These are phyloP conservation scores for Acleris literana DNA, from an alignment of 2,888 invertebrate genomes.

Conservation along the genomic window DNA sequence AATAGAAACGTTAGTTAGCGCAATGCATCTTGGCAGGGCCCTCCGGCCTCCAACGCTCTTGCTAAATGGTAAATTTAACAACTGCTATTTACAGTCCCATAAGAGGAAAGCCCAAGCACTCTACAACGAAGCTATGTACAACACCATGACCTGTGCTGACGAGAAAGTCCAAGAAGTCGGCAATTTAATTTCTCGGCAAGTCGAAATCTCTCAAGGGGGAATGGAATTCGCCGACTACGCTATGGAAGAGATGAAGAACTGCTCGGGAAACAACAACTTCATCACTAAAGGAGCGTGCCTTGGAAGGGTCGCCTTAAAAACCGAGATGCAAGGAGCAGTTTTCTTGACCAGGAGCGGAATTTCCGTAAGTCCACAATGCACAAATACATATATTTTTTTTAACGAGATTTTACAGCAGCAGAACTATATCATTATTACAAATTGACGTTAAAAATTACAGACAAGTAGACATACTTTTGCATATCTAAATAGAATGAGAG, in stretches of 20 bases:
- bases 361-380: constrained; percentile 52
- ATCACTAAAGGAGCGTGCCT: constrained; percentile 61
- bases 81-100: constrained; percentile 51
- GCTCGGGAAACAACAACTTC: constrained; percentile 54
- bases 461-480: too few species aligned
- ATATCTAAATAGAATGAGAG: too few species aligned
- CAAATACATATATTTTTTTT: not conserved
- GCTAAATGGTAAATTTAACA: not conserved
- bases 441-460: too few species aligned
- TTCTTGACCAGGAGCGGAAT: constrained; percentile 60
- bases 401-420: too few species aligned
- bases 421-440: too few species aligned
- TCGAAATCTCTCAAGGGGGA: constrained; percentile 49
- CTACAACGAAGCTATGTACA: constrained; percentile 54
- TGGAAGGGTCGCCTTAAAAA: constrained; percentile 56
- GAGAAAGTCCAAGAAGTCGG: constrained; percentile 56
- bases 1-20: too few species aligned
- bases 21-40: too few species aligned
- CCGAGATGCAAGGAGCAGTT: constrained; percentile 58
- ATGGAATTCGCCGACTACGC: constrained; percentile 51
- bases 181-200: constrained; percentile 51
- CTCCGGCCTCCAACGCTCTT: too few species aligned
- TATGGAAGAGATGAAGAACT: constrained; percentile 60
- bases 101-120: constrained; percentile 54
- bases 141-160: constrained; percentile 58